Conservation (phyloP, 2,797 vertebrate species). For the Sciaenops ocellatus region DNA sequence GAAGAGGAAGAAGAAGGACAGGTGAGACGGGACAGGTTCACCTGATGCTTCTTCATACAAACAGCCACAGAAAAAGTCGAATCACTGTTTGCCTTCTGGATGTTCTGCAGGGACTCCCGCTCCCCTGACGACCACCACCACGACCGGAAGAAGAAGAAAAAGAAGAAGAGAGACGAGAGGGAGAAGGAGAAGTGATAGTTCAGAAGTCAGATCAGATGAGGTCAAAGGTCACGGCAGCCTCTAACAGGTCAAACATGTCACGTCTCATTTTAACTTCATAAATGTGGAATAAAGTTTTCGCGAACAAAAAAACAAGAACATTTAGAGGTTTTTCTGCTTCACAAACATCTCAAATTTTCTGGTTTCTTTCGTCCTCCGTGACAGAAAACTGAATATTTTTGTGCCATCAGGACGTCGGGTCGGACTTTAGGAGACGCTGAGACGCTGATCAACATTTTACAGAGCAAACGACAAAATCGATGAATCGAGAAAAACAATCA, state of each 20-base stretch:
- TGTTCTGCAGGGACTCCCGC: constrained; percentile 83
- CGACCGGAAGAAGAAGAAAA: constrained; percentile 88
- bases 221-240: background rate
- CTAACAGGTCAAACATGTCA: background rate
- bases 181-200: constrained; percentile 59
- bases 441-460: too few relatives aligned
- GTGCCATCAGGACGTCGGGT: too few relatives aligned
- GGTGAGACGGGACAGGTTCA: constrained; percentile 74
- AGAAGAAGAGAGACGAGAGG: constrained; percentile 67
- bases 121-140: constrained; percentile 87
- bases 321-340: background rate
- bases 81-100: background rate
- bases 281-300: constrained; percentile 44
- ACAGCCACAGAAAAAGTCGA: background rate
- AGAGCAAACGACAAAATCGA: too few relatives aligned
- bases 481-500: too few relatives aligned
- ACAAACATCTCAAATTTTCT: background rate
- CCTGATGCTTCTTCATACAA: background rate
- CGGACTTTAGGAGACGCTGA: too few relatives aligned
- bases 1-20: constrained; percentile 87
- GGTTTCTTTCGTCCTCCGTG: too few relatives aligned
- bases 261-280: background rate
- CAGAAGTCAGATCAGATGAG: background rate
- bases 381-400: too few relatives aligned
- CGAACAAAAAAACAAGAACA: background rate